Percentiles rank a stretch among this genome's conserved stretches.
Conservation (phyloP, 1,140 invertebrate genomes). For the Zaprionus kolodkinae region DNA sequence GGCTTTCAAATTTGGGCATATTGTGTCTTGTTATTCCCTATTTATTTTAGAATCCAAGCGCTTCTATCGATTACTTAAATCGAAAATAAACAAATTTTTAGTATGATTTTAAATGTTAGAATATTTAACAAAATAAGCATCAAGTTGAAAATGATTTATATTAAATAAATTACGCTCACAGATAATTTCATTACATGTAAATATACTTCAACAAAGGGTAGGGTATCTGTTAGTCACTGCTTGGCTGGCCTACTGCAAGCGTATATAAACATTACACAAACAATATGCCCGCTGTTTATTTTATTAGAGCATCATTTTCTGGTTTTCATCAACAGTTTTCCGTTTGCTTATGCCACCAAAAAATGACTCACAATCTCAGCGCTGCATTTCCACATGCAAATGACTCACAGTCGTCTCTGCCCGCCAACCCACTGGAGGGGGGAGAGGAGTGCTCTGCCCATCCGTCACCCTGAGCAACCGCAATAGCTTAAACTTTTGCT, state of each 20-base stretch:
- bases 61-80: too few species aligned
- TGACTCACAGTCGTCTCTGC: slow-evolving; percentile 17
- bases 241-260: neutral
- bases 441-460: too few species aligned
- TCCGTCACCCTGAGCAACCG: neutral
- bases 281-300: neutral
- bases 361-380: slow-evolving; percentile 28
- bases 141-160: too few species aligned
- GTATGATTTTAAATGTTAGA: too few species aligned
- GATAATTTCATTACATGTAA: too few species aligned
- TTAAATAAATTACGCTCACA: too few species aligned
- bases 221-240: neutral
- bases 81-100: too few species aligned
- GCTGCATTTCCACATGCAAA: slow-evolving; percentile 40
- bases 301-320: slow-evolving; percentile 13
- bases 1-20: too few species aligned
- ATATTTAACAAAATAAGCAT: too few species aligned
- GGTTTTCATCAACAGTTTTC: slow-evolving; percentile 2
- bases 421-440: neutral
- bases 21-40: too few species aligned
- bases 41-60: too few species aligned
- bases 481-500: slow-evolving; percentile 14
- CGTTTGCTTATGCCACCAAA: slow-evolving; percentile 8
- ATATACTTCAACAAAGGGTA: neutral
- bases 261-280: slow-evolving; percentile 1